Percentiles rank a stretch among this genome's conserved stretches.
phyloP scores from a whole-genome alignment of 2,888 invertebrate genomes.

The Athripsodes cinereus region DNA sequence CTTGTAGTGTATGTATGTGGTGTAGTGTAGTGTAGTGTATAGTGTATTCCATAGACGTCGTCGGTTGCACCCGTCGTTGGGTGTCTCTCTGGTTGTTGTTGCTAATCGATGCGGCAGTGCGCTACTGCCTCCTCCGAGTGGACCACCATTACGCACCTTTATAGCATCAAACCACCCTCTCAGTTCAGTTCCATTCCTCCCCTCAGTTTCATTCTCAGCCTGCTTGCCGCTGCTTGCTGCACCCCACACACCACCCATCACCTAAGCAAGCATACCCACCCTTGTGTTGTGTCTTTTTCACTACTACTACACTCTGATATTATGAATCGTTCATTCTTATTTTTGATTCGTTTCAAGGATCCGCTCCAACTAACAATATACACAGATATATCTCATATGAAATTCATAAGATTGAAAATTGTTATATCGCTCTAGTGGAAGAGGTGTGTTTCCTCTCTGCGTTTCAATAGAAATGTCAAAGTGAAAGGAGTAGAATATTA shows the following conservation, averaged over 20 bases:
- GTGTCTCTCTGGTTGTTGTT: constrained; percentile 26
- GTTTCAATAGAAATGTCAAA: too few relatives aligned
- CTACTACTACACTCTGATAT: background rate
- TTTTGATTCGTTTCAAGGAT: too few relatives aligned
- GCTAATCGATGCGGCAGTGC: constrained; percentile 65
- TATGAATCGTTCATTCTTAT: too few relatives aligned
- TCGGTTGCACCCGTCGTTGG: constrained; percentile 32
- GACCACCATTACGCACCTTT: constrained; percentile 72
- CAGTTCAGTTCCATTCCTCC: constrained; percentile 35
- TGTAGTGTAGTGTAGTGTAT: too few relatives aligned
- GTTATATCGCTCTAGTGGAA: too few relatives aligned
- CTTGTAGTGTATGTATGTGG: too few relatives aligned
- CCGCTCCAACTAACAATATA: too few relatives aligned
- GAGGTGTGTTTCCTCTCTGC: too few relatives aligned
- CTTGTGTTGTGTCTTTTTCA: constrained; percentile 18
- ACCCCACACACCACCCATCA: constrained; percentile 33
- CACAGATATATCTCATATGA: too few relatives aligned
- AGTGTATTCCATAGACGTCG: background rate
- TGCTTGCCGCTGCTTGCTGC: background rate
- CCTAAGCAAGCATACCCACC: constrained; percentile 40
- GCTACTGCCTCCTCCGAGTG: constrained; percentile 60
- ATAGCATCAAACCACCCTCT: constrained; percentile 49
- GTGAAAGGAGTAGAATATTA: too few relatives aligned
- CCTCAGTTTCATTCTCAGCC: constrained; percentile 28
- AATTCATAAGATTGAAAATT: too few relatives aligned